phyloP scores from a whole-genome alignment of 2,113 vertebrate genomes.

The Entelurus aequoreus region DNA sequence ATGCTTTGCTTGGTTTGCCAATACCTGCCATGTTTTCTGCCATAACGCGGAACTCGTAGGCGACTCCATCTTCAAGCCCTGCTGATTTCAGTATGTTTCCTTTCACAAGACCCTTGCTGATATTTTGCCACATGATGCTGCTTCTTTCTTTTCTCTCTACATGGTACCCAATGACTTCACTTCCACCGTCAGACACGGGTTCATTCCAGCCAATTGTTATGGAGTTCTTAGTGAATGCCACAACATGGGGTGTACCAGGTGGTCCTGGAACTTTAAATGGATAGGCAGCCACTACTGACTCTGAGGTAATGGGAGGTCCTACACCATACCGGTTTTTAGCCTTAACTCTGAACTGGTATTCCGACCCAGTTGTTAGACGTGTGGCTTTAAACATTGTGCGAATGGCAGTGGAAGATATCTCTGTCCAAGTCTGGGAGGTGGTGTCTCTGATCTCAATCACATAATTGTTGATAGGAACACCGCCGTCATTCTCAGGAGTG shows the following conservation, averaged over 20 bases:
- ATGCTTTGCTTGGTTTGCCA: constrained; percentile 93
- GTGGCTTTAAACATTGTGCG: constrained; percentile 91
- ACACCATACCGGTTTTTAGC: constrained; percentile 94
- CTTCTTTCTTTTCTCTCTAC: constrained; percentile 95
- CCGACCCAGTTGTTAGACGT: constrained; percentile 85
- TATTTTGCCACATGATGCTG: constrained; percentile 89
- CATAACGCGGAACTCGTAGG: constrained; percentile 94
- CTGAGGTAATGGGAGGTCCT: constrained; percentile 86
- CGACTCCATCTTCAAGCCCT: constrained; percentile 88
- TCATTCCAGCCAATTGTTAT: constrained; percentile 97
- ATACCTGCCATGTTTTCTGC: constrained; percentile 96
- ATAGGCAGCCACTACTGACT: constrained; percentile 84
- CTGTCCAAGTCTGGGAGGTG: constrained; percentile 85
- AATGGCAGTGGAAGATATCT: constrained; percentile 85
- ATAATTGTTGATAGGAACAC: constrained; percentile 94
- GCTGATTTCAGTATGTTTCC: constrained; percentile 91
- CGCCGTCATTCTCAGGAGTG: constrained; percentile 91
- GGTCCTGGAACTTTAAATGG: constrained; percentile 94
- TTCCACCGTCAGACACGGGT: constrained; percentile 92
- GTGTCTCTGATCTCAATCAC: constrained; percentile 90
- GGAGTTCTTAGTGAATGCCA: constrained; percentile 87
- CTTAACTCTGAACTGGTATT: constrained; percentile 95
- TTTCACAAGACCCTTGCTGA: constrained; percentile 84
- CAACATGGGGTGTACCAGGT: constrained; percentile 90
- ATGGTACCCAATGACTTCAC: constrained; percentile 91